phyloP scores from a whole-genome alignment of 2,113 vertebrate species.

The Polypterus bichir region DNA sequence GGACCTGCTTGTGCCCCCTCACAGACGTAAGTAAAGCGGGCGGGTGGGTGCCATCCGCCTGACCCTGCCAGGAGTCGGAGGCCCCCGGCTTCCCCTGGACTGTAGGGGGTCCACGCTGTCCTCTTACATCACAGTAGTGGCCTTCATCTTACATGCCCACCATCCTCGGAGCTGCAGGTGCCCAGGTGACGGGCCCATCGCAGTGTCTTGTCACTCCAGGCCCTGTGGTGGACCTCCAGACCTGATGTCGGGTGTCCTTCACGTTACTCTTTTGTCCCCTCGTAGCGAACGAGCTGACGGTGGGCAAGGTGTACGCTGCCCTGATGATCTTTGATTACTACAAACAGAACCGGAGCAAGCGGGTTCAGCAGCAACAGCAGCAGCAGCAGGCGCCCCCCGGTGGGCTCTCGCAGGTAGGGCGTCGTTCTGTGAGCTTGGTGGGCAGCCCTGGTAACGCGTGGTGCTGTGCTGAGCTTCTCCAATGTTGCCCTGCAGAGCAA shows the following conservation, averaged over 20 bases:
- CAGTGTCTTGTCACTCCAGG: too few species aligned
- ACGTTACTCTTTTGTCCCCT: slow-evolving; percentile 11
- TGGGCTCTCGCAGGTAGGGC: slow-evolving; percentile 30
- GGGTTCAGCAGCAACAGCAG: slow-evolving; percentile 63
- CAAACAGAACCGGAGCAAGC: slow-evolving; percentile 77
- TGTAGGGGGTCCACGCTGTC: neutral
- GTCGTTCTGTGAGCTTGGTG: slow-evolving; percentile 1
- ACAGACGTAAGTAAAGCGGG: slow-evolving; percentile 65
- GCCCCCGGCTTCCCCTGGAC: neutral
- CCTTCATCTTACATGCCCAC: neutral
- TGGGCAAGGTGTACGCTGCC: slow-evolving; percentile 89
- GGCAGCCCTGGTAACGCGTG: neutral
- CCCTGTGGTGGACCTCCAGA: too few species aligned
- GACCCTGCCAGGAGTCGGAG: neutral
- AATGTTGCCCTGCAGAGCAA: slow-evolving; percentile 41
- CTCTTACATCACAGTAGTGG: neutral
- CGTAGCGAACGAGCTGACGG: slow-evolving; percentile 83
- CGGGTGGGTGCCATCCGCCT: neutral
- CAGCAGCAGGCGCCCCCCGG: slow-evolving; percentile 13
- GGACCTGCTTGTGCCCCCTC: slow-evolving; percentile 84
- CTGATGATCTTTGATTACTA: slow-evolving; percentile 97
- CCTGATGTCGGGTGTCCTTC: neutral
- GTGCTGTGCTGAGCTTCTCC: slow-evolving; percentile 18
- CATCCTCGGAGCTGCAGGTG: neutral
- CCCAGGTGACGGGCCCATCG: too few species aligned